Base-by-base conservation (phyloP, 2,888 invertebrate genomes). In the Orthosia gothica region DNA sequence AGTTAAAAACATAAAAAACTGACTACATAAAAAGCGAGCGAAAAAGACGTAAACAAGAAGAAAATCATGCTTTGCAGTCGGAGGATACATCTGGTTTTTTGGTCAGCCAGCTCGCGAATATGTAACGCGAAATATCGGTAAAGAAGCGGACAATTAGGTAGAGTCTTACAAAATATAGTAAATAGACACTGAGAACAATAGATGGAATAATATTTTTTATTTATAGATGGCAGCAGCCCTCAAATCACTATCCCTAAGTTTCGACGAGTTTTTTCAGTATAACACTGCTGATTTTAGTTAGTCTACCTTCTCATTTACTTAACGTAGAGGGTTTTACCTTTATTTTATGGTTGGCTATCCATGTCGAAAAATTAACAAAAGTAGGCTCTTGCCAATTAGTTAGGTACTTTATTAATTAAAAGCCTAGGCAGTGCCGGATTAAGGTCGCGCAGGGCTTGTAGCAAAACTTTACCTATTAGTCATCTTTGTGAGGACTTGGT, bases 331-430 rank as follows among this genome's bases (percentile, higher is more conserved):
- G 16, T 62, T 16, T 20, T 16, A 64, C 40, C 50, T 20, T 55
- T 13, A 40, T 58, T 50, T 57, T 20, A 50, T 23, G 49, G 65
- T 52, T 65, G 20, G 20, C 20, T 54, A 15, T 55, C 13, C 5
- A 18, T 20, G 23, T 40, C n/a, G 32, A 72, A 18, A 32, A 58
- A 58, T 71, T 50, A 45, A 3, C 3, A 70, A 55, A 55, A 4
- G 4, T 32, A 20, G 40, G n/a, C 5, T 15, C 40, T 11, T 9
- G 9, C 16, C 70, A 70, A 55, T 32, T 55, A 16, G n/a, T 16
- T 26, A 32, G 5, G 32, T 32, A 32, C 15, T 5, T n/a, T 40
- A 18, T 16, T 50, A 23, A 70, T 50, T 50, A 50, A 58, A 58
- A 16, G 18, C 12, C 11, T 18, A 16, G 5, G 2, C 15, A 40